Percentiles rank a stretch among this genome's conserved stretches.
Conservation (phyloP, 2,113 vertebrate genomes). For the Silurus glanis region DNA sequence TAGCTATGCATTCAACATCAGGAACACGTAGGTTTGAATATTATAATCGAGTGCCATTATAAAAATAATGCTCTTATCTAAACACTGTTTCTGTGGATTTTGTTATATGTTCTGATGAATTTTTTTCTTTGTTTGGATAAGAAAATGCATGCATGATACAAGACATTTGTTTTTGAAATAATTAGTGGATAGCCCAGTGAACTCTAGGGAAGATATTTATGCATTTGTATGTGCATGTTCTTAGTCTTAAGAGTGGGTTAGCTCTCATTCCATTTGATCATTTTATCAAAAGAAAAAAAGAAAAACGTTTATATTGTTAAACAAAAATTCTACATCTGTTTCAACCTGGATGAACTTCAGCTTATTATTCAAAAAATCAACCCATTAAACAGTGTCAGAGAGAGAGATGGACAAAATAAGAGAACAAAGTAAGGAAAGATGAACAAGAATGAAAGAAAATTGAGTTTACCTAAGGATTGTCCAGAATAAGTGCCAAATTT, state of each 20-base stretch:
- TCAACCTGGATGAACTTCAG: slow-evolving; percentile 59
- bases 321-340: background rate
- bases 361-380: slow-evolving; percentile 46
- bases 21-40: background rate
- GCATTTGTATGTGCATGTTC: slow-evolving; percentile 53
- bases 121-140: background rate
- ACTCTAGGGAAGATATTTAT: slow-evolving; percentile 12
- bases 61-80: background rate
- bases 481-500: background rate
- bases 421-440: slow-evolving; percentile 51
- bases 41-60: background rate
- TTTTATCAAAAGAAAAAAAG: slow-evolving; percentile 74
- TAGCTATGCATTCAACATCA: background rate
- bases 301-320: slow-evolving; percentile 82
- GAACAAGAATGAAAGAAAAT: slow-evolving; percentile 54
- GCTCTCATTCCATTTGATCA: slow-evolving; percentile 61
- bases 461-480: background rate
- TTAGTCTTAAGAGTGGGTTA: slow-evolving; percentile 58
- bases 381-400: slow-evolving; percentile 58
- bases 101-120: background rate
- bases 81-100: background rate
- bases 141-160: background rate
- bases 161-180: background rate
- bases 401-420: slow-evolving; percentile 60
- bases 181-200: background rate